These are phyloP conservation scores for Rotaria macrura DNA, from an alignment of 2,888 invertebrate species.

Conservation along the genomic window DNA sequence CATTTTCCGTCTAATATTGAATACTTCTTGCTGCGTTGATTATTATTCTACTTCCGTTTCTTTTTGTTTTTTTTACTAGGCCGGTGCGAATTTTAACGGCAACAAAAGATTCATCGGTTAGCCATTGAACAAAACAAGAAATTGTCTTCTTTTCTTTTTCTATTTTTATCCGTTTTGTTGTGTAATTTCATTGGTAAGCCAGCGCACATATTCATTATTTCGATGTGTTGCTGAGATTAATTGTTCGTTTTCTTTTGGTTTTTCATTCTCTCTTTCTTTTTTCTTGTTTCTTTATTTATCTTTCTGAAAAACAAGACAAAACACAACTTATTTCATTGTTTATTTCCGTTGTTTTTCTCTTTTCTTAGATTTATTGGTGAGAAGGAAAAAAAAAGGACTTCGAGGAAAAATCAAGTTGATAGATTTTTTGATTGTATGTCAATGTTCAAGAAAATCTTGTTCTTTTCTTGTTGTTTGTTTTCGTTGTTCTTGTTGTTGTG, in stretches of 20 bases:
- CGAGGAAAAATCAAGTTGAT: background rate
- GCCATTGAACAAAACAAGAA: background rate
- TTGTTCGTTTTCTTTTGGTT: background rate
- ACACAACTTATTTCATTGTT: background rate
- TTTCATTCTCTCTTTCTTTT: too few species aligned
- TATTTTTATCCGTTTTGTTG: conserved; percentile 15
- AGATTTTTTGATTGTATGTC: background rate
- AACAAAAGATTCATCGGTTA: background rate
- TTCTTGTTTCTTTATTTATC: background rate
- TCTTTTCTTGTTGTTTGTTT: background rate
- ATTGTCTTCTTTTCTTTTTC: background rate
- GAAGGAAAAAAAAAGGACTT: background rate
- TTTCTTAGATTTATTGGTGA: background rate
- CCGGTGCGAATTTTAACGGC: background rate
- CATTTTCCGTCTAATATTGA: too few species aligned
- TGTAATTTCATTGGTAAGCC: background rate
- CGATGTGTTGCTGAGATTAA: background rate
- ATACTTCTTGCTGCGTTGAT: too few species aligned
- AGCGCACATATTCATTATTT: background rate
- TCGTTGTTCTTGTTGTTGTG: background rate
- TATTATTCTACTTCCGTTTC: background rate
- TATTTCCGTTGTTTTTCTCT: background rate
- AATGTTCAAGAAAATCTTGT: background rate
- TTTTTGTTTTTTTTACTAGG: too few species aligned
- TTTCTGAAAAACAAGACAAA: background rate